Percentiles rank a stretch among this genome's conserved stretches.
These are phyloP conservation scores for Spea bombifrons DNA, from an alignment of 2,113 vertebrate genomes.

Conservation along the genomic window DNA sequence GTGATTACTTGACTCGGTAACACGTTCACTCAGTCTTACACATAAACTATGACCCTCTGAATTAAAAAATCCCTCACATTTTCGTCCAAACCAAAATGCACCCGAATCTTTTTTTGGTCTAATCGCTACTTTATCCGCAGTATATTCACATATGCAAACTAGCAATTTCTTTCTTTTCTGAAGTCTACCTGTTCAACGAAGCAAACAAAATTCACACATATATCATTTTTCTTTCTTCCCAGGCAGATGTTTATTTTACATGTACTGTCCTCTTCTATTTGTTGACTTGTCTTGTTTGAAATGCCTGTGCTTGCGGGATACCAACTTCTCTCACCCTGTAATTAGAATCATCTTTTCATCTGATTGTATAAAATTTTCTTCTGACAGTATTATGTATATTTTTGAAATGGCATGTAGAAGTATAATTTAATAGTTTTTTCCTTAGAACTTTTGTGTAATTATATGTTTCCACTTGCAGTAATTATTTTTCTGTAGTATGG, in stretches of 20 bases:
- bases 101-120: too few species aligned
- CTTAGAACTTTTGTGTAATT: constrained; percentile 29
- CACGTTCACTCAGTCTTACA: too few species aligned
- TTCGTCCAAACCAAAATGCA: too few species aligned
- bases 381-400: constrained; percentile 34
- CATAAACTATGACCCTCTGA: too few species aligned
- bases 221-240: background rate
- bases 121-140: too few species aligned
- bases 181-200: background rate
- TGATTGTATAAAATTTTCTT: constrained; percentile 24
- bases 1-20: too few species aligned
- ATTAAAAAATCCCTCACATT: too few species aligned
- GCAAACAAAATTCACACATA: constrained; percentile 12
- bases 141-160: too few species aligned
- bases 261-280: constrained; percentile 3
- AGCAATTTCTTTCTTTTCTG: background rate
- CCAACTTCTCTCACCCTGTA: background rate
- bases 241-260: constrained; percentile 11
- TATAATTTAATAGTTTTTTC: constrained; percentile 40
- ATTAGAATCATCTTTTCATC: constrained; percentile 28
- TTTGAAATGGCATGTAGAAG: constrained; percentile 23
- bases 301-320: background rate
- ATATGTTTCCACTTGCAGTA: constrained; percentile 25
- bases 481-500: constrained; percentile 16
- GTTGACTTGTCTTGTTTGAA: background rate